Percentiles rank a stretch among this genome's conserved stretches.
These are phyloP conservation scores for Pangasius larnaudii DNA, from an alignment of 2,797 vertebrate genomes.

Conservation along the genomic window DNA sequence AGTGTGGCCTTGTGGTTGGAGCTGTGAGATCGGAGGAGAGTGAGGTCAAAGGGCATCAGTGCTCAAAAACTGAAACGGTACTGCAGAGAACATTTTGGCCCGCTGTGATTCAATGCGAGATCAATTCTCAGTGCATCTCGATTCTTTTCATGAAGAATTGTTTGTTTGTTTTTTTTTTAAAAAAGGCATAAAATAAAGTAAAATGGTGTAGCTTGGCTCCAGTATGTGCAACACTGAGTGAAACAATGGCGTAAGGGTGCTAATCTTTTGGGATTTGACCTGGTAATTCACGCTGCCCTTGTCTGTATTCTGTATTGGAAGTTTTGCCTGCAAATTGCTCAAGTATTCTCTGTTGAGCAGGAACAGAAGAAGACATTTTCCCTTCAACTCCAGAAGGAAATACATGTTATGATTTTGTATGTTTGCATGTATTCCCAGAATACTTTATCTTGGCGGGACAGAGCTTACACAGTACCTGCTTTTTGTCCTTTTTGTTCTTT, in stretches of 20 bases:
- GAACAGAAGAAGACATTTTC: neutral
- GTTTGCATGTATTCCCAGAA: neutral
- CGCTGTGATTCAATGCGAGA: neutral
- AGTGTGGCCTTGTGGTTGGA: constrained; percentile 40
- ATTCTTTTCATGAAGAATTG: neutral
- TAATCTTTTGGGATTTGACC: neutral
- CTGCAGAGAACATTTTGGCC: neutral
- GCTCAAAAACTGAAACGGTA: constrained; percentile 17
- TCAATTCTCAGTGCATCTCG: neutral
- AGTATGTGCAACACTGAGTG: neutral
- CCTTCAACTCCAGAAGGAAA: neutral
- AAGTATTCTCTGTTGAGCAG: neutral
- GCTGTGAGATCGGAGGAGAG: constrained; percentile 14
- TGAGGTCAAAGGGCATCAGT: constrained; percentile 25
- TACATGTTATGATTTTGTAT: neutral
- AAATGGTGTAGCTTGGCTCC: neutral
- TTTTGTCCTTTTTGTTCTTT: neutral
- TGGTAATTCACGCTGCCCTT: neutral
- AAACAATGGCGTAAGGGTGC: neutral
- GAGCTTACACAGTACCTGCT: neutral
- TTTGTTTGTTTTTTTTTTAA: too few relatives aligned
- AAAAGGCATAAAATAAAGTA: neutral
- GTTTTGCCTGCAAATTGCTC: neutral
- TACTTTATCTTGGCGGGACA: neutral
- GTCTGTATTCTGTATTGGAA: neutral